Percentiles rank a stretch among this genome's conserved stretches.
Conservation (phyloP, 1,140 invertebrate species). For the Zaprionus inermis region DNA sequence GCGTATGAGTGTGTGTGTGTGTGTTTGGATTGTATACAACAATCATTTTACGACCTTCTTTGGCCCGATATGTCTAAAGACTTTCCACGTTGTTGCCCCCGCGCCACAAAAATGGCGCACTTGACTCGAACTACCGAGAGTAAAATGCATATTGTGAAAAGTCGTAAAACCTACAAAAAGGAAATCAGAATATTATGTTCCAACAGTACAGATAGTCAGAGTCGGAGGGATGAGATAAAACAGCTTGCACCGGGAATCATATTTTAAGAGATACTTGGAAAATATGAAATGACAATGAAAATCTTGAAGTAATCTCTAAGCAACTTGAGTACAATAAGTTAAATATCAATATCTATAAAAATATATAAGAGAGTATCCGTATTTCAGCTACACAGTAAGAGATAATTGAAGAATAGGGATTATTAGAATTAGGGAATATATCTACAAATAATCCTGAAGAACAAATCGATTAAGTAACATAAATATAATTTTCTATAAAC, state of each 20-base stretch:
- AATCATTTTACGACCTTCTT: constrained; percentile 72
- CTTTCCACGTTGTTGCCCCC: constrained; percentile 48
- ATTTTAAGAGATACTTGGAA: constrained; percentile 30
- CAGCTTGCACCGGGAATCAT: constrained; percentile 22
- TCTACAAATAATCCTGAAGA: background rate
- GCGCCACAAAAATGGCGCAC: constrained; percentile 63
- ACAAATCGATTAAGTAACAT: background rate
- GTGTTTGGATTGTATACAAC: constrained; percentile 76
- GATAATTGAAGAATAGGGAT: no score
- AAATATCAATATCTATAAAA: background rate
- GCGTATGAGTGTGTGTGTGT: constrained; percentile 25
- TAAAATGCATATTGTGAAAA: constrained; percentile 47
- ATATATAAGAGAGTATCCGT: background rate
- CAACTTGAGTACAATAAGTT: background rate
- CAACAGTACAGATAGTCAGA: constrained; percentile 53
- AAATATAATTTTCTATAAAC: background rate
- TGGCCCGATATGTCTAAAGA: constrained; percentile 61
- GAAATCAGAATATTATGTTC: constrained; percentile 51
- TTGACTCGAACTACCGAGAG: constrained; percentile 48
- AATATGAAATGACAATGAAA: background rate
- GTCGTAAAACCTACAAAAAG: constrained; percentile 62
- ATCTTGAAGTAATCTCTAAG: background rate
- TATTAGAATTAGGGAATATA: no score
- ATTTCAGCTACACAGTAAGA: background rate
- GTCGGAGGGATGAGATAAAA: constrained; percentile 60